Evolutionary conservation across 2,888 invertebrate genomes (phyloP).

Genomic region (Scaptomyza tumidula): DNA sequence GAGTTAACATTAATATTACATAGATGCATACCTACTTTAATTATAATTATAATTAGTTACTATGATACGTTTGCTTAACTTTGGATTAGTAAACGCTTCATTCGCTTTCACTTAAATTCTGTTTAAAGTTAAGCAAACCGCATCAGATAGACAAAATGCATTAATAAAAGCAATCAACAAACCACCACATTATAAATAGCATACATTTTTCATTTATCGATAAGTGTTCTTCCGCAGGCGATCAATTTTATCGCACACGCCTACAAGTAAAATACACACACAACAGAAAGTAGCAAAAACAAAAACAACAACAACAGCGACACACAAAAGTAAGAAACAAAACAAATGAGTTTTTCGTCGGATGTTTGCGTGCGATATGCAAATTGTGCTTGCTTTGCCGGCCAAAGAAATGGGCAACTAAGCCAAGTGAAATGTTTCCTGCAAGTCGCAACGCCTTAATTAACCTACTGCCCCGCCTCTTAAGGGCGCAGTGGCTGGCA

Average conservation of each 20-base stretch:
- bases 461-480: constrained; percentile 40
- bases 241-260: constrained; percentile 48
- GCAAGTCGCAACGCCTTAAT: constrained; percentile 66
- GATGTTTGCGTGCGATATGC: constrained; percentile 76
- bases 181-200: constrained; percentile 45
- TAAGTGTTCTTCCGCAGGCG: constrained; percentile 56
- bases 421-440: constrained; percentile 78
- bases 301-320: constrained; percentile 1
- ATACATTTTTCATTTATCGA: constrained; percentile 49
- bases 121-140: constrained; percentile 13
- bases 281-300: constrained; percentile 8
- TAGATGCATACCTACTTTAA: constrained; percentile 4
- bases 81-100: too few relatives aligned
- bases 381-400: constrained; percentile 56
- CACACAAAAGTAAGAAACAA: constrained; percentile 1
- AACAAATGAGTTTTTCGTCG: constrained; percentile 41
- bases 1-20: constrained; percentile 44
- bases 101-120: too few relatives aligned
- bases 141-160: constrained; percentile 2
- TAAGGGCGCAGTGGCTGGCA: neutral
- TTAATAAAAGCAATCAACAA: constrained; percentile 47
- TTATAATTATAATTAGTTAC: constrained; percentile 30
- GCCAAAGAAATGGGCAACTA: constrained; percentile 69
- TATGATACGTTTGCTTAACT: constrained; percentile 18
- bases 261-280: constrained; percentile 13